Evolutionary conservation across 2,797 vertebrate species (phyloP).

Genomic region (Lutra lutra): DNA sequence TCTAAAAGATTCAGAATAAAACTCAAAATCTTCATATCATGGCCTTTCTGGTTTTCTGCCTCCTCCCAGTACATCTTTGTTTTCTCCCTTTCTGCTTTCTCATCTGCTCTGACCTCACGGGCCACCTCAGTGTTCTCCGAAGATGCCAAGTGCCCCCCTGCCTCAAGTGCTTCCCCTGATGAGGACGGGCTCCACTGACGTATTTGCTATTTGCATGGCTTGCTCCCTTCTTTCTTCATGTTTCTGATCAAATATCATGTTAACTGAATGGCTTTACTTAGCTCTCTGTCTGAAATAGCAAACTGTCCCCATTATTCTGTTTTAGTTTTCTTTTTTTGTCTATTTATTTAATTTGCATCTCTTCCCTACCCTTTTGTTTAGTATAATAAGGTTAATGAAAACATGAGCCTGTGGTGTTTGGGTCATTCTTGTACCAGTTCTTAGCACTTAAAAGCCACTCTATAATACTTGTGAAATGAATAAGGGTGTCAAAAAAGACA

Average conservation of each 20-base stretch:
- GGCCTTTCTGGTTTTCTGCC: fast-evolving
- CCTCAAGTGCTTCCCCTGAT: fast-evolving
- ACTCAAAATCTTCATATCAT: not conserved
- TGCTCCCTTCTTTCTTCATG: not conserved
- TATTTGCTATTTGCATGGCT: not conserved
- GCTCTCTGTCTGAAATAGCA: not conserved
- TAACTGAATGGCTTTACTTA: not conserved
- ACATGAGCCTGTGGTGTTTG: not conserved
- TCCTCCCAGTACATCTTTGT: fast-evolving
- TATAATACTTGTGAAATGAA: not conserved
- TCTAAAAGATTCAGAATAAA: not conserved
- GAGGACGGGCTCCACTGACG: not conserved
- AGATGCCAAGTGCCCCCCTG: not conserved
- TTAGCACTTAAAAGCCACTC: not conserved
- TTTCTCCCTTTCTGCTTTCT: not conserved
- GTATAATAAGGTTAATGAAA: not conserved
- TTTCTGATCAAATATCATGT: not conserved
- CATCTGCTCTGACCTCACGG: not conserved
- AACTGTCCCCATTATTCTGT: not conserved
- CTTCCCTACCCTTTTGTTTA: not conserved
- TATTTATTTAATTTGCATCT: not conserved
- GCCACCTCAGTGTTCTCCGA: not conserved
- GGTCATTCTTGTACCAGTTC: not conserved
- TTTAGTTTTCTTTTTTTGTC: not conserved
- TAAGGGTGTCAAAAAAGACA: not conserved